Evolutionary conservation across 2,888 invertebrate species (phyloP), one percentile per base, ranked within the genome.

Genomic region (Lochmaea crataegi): DNA sequence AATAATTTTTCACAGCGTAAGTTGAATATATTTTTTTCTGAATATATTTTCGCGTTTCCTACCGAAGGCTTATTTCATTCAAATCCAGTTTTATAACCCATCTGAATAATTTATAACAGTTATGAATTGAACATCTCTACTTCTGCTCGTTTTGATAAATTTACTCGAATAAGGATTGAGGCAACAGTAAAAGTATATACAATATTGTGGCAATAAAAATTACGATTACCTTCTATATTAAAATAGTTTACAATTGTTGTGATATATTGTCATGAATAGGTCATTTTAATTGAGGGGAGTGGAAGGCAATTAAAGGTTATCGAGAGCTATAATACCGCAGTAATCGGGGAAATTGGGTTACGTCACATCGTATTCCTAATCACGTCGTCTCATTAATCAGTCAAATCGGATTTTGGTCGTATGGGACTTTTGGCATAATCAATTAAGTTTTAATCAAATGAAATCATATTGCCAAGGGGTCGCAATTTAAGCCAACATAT

Each of bases 321-420:
- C 53, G 67, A 63, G 48, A 3, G 14, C 69, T 69, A 71, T 72
- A 66, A 67, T 63, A 16, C 41, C 65, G 56, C n/a, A 51, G 14
- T 73, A 73, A 75, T 75, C 51, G 61, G 63, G 61, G 61, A 71
- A 68, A 75, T 68, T 75, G 63, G 58, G 57, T 45, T n/a, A 68
- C 70, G 68, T 69, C 73, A 61, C 14, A 38, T 32, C 41, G 64
- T 66, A 42, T 41, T 71, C 66, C 66, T 71, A 75, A 75, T 73
- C 68, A 71, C 57, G 57, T n/a, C 56, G 57, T 45, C 65, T 73
- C 68, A 75, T 71, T 69, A 69, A 75, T 75, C 71, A 73, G 65
- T 71, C 63, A 73, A 66, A 69, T 64, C 51, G 41, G 32, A 10
- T 10, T n/a, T 11, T 14, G 64, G 57, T 64, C 63, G 64, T 63